These are phyloP conservation scores for Otolemur garnettii DNA, from an alignment of 2,113 vertebrate species.

Conservation along the genomic window DNA sequence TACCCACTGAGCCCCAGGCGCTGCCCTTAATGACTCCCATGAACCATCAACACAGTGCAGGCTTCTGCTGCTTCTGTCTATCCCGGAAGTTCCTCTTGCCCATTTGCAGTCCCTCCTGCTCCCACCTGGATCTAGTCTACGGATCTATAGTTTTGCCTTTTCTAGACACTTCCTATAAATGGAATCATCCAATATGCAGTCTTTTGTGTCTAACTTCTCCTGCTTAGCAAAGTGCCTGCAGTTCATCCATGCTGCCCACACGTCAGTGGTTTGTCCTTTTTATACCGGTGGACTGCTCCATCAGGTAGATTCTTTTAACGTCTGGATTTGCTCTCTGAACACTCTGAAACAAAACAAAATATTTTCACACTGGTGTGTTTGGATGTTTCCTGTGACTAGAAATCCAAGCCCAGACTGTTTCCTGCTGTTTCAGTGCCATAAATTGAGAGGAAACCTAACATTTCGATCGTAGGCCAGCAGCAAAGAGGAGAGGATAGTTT, in stretches of 20 bases:
- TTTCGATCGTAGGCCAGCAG: accelerated
- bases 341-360: neutral
- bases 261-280: neutral
- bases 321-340: neutral
- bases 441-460: neutral
- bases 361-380: neutral
- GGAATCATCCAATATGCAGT: neutral
- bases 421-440: neutral
- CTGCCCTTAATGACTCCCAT: neutral
- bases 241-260: accelerated
- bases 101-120: neutral
- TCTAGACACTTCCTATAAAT: neutral
- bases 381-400: neutral
- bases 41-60: accelerated
- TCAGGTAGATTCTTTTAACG: accelerated
- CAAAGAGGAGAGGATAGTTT: neutral
- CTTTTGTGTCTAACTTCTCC: neutral
- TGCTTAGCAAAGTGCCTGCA: neutral
- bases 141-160: neutral
- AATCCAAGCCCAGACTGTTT: neutral
- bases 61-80: neutral
- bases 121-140: too few species aligned
- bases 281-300: neutral
- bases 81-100: neutral
- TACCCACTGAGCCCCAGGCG: too few species aligned